Conservation (phyloP, 2,888 invertebrate species). For the Hydrotaea cyrtoneurina region DNA sequence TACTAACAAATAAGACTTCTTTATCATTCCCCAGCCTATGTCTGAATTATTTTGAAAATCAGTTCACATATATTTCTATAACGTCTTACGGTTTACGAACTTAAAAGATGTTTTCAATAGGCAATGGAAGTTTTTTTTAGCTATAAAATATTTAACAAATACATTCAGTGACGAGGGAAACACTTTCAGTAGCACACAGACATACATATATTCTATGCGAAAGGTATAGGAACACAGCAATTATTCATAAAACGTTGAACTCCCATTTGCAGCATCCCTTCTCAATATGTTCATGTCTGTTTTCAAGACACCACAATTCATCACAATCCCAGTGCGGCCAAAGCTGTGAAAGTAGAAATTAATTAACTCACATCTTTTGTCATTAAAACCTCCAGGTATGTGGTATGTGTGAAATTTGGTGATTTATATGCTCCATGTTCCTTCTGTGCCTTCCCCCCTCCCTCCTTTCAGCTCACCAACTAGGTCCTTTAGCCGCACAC, state of each 20-base stretch:
- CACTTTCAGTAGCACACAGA: too few relatives aligned
- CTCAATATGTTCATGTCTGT: constrained; percentile 3
- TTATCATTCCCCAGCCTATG: too few relatives aligned
- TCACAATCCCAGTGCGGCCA: constrained; percentile 19
- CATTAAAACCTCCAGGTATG: constrained; percentile 33
- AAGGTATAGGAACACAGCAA: too few relatives aligned
- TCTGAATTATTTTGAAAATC: too few relatives aligned
- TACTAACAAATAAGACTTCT: too few relatives aligned
- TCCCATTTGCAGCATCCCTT: background rate
- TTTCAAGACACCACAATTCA: constrained; percentile 14
- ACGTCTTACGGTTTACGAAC: too few relatives aligned
- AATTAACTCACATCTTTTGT: constrained; percentile 35
- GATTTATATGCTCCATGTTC: constrained; percentile 23
- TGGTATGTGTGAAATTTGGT: constrained; percentile 20
- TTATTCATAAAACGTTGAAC: background rate
- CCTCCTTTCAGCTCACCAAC: background rate
- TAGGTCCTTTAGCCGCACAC: background rate
- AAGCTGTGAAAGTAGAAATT: constrained; percentile 35
- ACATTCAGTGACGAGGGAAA: too few relatives aligned
- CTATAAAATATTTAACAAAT: too few relatives aligned
- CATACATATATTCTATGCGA: too few relatives aligned
- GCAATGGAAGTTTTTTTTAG: too few relatives aligned
- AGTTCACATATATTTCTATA: too few relatives aligned
- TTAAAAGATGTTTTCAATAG: too few relatives aligned
- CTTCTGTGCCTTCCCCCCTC: background rate